Evolutionary conservation across 2,797 vertebrate species (phyloP).

Genomic region (Lagorchestes hirsutus): DNA sequence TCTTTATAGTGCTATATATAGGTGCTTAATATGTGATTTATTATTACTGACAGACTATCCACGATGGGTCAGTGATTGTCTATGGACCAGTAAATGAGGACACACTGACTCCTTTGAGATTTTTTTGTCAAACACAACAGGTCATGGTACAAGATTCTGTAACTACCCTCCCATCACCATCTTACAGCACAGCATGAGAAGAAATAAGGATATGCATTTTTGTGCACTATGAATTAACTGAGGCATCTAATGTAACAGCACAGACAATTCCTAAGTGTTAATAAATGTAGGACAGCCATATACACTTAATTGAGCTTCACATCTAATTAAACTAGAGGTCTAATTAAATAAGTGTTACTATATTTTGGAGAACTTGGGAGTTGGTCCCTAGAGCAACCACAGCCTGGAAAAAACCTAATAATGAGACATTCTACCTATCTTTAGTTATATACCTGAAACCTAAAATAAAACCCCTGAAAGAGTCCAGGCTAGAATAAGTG

Average conservation of each 20-base stretch:
- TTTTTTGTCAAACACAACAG: neutral
- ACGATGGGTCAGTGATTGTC: neutral
- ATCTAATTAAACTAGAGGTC: slow-evolving; percentile 65
- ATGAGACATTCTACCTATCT: slow-evolving; percentile 61
- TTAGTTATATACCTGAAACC: slow-evolving; percentile 49
- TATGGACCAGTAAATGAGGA: neutral
- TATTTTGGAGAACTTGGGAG: slow-evolving; percentile 40
- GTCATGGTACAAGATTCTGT: neutral
- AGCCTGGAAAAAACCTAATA: slow-evolving; percentile 54
- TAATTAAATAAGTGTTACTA: slow-evolving; percentile 64
- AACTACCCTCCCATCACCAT: neutral
- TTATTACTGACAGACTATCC: neutral
- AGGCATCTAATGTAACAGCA: neutral
- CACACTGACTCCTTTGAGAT: slow-evolving; percentile 38
- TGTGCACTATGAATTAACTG: slow-evolving; percentile 23
- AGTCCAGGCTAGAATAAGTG: neutral
- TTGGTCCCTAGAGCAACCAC: slow-evolving; percentile 29
- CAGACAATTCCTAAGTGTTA: slow-evolving; percentile 7
- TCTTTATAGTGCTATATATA: neutral
- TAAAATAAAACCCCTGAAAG: slow-evolving; percentile 50
- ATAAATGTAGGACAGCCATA: slow-evolving; percentile 43
- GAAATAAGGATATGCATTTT: slow-evolving; percentile 6
- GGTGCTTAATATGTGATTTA: neutral
- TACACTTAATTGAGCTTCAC: slow-evolving; percentile 52
- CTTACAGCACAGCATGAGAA: slow-evolving; percentile 13